Percentiles rank a stretch among this genome's conserved stretches.
Evolutionary conservation across 2,113 vertebrate genomes (phyloP).

Genomic region (Irena cyanogastra): DNA sequence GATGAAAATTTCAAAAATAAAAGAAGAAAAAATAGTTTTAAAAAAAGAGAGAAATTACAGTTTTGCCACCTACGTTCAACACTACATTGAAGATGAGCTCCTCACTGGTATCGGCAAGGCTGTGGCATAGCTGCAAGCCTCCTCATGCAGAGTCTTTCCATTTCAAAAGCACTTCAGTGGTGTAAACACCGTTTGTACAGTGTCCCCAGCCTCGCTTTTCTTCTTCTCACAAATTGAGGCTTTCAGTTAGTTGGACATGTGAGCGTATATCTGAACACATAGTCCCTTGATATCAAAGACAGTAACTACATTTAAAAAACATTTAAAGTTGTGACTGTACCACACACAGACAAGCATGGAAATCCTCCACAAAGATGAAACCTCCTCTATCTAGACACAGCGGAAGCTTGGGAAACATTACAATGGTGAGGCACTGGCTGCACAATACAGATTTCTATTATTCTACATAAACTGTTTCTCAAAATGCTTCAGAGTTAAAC

Average conservation of each 20-base stretch:
- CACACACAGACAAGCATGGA: slow-evolving; percentile 77
- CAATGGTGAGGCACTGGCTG: slow-evolving; percentile 58
- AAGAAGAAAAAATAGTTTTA: slow-evolving; percentile 87
- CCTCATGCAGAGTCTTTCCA: slow-evolving; percentile 83
- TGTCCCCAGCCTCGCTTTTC: slow-evolving; percentile 82
- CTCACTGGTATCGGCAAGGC: slow-evolving; percentile 82
- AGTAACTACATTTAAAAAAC: slow-evolving; percentile 81
- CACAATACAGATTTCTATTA: slow-evolving; percentile 66
- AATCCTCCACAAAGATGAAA: slow-evolving; percentile 78
- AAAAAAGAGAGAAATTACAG: slow-evolving; percentile 85
- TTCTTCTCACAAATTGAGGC: slow-evolving; percentile 81
- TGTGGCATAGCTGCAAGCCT: slow-evolving; percentile 77
- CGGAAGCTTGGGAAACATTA: slow-evolving; percentile 67
- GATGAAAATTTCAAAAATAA: slow-evolving; percentile 89
- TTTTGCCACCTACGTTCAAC: slow-evolving; percentile 86
- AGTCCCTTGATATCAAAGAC: slow-evolving; percentile 81
- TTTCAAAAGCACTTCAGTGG: slow-evolving; percentile 84
- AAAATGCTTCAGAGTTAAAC: slow-evolving; percentile 59
- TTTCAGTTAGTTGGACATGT: slow-evolving; percentile 82
- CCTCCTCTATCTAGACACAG: slow-evolving; percentile 70
- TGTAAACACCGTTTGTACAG: slow-evolving; percentile 84
- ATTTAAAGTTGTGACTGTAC: slow-evolving; percentile 78
- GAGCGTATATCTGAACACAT: slow-evolving; percentile 77
- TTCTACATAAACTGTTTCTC: slow-evolving; percentile 62
- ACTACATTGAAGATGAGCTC: slow-evolving; percentile 85